A percentile compares a stretch with the other conserved stretches of the same genome.
Evolutionary conservation across 2,113 vertebrate species (phyloP).

Genomic region (Takifugu bimaculatus): DNA sequence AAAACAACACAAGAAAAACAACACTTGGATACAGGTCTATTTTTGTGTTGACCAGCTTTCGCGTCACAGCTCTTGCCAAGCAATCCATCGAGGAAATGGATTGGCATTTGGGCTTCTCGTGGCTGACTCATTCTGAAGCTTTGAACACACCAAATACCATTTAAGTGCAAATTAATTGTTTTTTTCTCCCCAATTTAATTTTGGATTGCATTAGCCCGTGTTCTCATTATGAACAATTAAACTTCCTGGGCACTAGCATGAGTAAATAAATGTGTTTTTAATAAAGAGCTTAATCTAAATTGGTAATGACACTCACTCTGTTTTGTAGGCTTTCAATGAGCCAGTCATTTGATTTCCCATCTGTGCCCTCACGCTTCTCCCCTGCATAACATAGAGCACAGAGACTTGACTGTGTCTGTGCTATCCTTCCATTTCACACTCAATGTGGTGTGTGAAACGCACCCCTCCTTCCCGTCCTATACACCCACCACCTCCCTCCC

Average conservation of each 20-base stretch:
- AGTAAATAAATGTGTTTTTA: too few relatives aligned
- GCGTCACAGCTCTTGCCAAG: slow-evolving; percentile 44
- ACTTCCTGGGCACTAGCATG: neutral
- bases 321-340: slow-evolving; percentile 60
- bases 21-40: slow-evolving; percentile 58
- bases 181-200: neutral
- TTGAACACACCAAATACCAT: slow-evolving; percentile 30
- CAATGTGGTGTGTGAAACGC: slow-evolving; percentile 74
- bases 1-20: slow-evolving; percentile 13
- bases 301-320: slow-evolving; percentile 64
- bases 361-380: slow-evolving; percentile 71
- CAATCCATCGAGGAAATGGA: slow-evolving; percentile 39
- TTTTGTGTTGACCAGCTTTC: slow-evolving; percentile 46
- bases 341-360: slow-evolving; percentile 71
- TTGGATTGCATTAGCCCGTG: neutral
- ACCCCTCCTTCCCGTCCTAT: slow-evolving; percentile 44
- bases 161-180: neutral
- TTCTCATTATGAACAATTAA: neutral
- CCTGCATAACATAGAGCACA: slow-evolving; percentile 52
- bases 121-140: slow-evolving; percentile 49
- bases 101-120: slow-evolving; percentile 50
- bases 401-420: slow-evolving; percentile 47
- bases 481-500: slow-evolving; percentile 52
- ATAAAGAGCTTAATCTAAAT: slow-evolving; percentile 54
- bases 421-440: slow-evolving; percentile 66